Evolutionary conservation across 2,113 vertebrate species (phyloP), one percentile per base, ranked within the genome.

Genomic region (Percina caprodes): DNA sequence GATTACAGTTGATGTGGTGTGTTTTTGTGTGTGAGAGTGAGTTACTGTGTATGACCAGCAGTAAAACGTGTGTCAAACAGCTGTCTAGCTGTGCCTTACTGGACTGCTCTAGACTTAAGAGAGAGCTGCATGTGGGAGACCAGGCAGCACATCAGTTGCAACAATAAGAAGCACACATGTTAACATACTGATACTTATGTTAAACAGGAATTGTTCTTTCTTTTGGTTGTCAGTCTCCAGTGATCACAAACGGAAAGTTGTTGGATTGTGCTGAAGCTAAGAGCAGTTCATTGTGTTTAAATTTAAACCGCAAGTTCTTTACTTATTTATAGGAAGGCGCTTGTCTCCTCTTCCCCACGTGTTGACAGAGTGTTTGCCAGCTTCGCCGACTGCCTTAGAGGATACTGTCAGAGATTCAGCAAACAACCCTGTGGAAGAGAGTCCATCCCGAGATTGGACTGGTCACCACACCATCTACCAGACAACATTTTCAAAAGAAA

Each of bases 291-390:
- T 0, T 80, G 48, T 89, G 78, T 84, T 79, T 77, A n/a, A 75
- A 56, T 86, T 69, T 74, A 80, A 84, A 79, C 67, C 42, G 78
- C 21, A 84, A 86, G 78, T 83, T 69, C 84, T 91, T 71, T 92
- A 66, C 86, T 85, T 75, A 71, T 92, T 91, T 80, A 48, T 94
- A 96, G 92, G 65, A 82, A 91, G 90, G 74, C 72, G 61, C 71
- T 71, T 81, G 26, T 86, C 89, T 90, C 93, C 94, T 39, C 83
- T 97, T 76, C 97, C 97, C 8, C 94, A 88, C 89, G 85, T 97
- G 86, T 90, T 97, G 93, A 97, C 96, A 26, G 92, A 95, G 73
- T 97, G 95, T 67, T 85, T 84, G 63, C 93, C 96, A 0, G 86
- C 85, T 45, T 92, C 94, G 6, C 77, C 91, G 0, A 85, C 94